phyloP scores from a whole-genome alignment of 2,888 invertebrate genomes.

The Podabrus alpinus region DNA sequence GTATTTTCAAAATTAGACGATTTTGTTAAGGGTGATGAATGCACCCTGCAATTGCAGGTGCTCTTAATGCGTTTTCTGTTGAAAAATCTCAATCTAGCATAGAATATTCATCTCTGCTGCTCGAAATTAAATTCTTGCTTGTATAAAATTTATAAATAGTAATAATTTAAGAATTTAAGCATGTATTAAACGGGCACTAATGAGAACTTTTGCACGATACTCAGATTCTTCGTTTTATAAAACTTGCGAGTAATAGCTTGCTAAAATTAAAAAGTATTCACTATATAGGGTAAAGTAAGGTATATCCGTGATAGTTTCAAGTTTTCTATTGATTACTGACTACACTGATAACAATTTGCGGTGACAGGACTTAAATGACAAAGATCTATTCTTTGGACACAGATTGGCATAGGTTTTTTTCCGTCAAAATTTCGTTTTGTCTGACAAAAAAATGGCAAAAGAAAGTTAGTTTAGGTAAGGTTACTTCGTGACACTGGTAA shows the following conservation, averaged over 20 bases:
- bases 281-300: no score
- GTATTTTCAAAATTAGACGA: neutral
- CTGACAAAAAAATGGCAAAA: no score
- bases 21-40: neutral
- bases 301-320: no score
- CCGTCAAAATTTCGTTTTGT: no score
- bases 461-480: no score
- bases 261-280: no score
- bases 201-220: neutral
- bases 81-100: neutral
- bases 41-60: neutral
- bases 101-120: neutral
- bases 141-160: neutral
- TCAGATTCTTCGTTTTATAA: neutral
- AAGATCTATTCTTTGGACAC: no score
- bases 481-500: no score
- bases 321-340: no score
- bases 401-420: no score
- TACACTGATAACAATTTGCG: no score
- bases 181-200: neutral
- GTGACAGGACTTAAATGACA: no score
- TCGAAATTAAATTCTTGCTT: neutral
- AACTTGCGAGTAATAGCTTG: neutral
- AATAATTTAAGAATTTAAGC: neutral
- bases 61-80: neutral